Conservation (phyloP, 2,797 vertebrate genomes). For the Dromococcyx pavoninus region DNA sequence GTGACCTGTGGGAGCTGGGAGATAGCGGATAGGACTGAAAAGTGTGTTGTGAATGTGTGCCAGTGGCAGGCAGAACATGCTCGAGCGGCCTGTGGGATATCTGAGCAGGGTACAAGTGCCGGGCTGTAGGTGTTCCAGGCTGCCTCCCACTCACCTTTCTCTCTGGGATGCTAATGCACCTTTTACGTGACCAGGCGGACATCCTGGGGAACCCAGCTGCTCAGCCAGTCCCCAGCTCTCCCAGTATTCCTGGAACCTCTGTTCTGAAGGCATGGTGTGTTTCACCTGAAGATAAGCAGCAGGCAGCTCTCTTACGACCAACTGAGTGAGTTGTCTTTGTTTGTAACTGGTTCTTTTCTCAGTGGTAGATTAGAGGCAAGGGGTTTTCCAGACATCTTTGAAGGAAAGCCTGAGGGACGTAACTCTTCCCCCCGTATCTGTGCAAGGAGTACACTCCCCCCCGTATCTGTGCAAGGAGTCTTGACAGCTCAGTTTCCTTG, state of each 20-base stretch:
- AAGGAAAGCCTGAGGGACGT: not conserved
- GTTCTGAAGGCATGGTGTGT: constrained; percentile 85
- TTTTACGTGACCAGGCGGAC: constrained; percentile 69
- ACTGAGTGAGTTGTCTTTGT: constrained; percentile 84
- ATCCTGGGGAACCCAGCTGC: constrained; percentile 74
- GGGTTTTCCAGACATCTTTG: not conserved
- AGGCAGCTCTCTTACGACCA: constrained; percentile 87
- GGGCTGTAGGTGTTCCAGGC: not conserved
- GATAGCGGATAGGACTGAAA: not conserved
- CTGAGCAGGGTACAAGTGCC: not conserved
- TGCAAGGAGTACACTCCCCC: not conserved
- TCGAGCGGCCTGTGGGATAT: not conserved
- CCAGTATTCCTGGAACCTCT: constrained; percentile 83
- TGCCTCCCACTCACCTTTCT: not conserved
- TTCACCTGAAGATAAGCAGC: constrained; percentile 89
- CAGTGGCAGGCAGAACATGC: not conserved
- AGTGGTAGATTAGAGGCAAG: not conserved
- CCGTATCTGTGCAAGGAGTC: not conserved
- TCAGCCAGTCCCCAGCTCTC: constrained; percentile 87
- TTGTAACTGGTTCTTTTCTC: not conserved
- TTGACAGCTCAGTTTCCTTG: not conserved
- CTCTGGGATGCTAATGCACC: not conserved
- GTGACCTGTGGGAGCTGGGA: not conserved
- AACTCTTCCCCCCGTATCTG: rapidly evolving
- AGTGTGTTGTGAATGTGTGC: too few species aligned